Percentiles rank a stretch among this genome's conserved stretches.
These are phyloP conservation scores for Isurus oxyrinchus DNA, from an alignment of 2,113 vertebrate species.

Conservation along the genomic window DNA sequence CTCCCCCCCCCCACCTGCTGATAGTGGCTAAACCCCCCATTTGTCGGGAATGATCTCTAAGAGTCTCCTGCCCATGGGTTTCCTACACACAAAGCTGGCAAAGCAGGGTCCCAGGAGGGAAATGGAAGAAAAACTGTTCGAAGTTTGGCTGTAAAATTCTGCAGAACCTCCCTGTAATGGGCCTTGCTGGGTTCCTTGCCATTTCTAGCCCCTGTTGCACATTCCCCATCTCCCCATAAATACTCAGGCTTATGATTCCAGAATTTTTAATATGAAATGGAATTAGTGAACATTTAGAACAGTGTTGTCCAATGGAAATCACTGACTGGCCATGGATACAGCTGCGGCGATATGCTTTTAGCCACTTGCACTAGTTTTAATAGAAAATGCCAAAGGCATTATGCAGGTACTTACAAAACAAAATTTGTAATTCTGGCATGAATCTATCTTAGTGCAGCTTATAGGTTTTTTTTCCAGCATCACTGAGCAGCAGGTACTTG, in stretches of 20 bases:
- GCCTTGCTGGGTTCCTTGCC: too few relatives aligned
- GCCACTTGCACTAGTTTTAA: background rate
- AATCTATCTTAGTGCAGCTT: background rate
- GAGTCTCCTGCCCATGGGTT: background rate
- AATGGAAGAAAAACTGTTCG: too few relatives aligned
- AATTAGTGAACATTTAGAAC: background rate
- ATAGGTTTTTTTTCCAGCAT: background rate
- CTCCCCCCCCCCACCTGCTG: background rate
- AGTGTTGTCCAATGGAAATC: background rate
- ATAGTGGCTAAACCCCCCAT: background rate
- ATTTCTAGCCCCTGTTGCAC: background rate
- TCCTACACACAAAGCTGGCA: too few relatives aligned
- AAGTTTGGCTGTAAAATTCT: too few relatives aligned
- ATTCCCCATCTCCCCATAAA: background rate
- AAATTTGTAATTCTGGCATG: background rate
- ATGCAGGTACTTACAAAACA: background rate
- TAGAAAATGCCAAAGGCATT: background rate
- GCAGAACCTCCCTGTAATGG: too few relatives aligned
- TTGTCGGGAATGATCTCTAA: background rate
- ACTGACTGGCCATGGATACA: background rate
- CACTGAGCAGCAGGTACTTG: background rate
- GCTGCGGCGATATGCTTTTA: background rate
- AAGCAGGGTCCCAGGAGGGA: too few relatives aligned
- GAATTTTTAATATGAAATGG: background rate
- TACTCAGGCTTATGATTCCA: background rate